phyloP scores from a whole-genome alignment of 2,113 vertebrate species.

The Oncorhynchus nerka region DNA sequence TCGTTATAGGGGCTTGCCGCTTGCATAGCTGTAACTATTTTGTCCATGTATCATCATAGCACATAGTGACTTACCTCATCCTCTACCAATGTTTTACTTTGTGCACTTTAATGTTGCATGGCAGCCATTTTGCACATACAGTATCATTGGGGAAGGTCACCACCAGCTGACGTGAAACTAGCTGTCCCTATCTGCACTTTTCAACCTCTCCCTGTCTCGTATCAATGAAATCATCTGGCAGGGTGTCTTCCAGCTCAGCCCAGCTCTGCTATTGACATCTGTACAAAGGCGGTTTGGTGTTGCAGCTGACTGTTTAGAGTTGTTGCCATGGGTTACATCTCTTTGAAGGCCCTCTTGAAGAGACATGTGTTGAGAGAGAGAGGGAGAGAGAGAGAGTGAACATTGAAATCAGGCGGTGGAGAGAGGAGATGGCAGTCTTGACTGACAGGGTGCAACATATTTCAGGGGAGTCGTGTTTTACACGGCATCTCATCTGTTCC shows the following conservation, averaged over 20 bases:
- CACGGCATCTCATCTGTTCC: not conserved
- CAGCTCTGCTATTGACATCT: constrained; percentile 19
- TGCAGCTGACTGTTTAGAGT: constrained; percentile 14
- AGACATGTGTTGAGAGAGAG: constrained; percentile 25
- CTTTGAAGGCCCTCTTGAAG: constrained; percentile 19
- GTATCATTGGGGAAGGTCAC: not conserved
- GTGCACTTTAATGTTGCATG: too few relatives aligned
- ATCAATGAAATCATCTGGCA: constrained; percentile 13
- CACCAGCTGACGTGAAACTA: not conserved
- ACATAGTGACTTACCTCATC: too few relatives aligned
- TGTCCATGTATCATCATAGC: too few relatives aligned
- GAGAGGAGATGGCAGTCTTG: not conserved
- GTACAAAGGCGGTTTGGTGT: constrained; percentile 28
- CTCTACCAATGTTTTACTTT: too few relatives aligned
- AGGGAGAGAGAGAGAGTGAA: constrained; percentile 16
- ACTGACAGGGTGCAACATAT: not conserved
- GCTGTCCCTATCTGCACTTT: not conserved
- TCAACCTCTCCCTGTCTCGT: not conserved
- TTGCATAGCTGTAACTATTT: too few relatives aligned
- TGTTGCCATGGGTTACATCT: constrained; percentile 23
- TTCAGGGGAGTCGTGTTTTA: not conserved
- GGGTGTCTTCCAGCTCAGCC: constrained; percentile 4
- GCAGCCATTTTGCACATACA: not conserved
- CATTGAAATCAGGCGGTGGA: not conserved
- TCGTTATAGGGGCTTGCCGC: too few relatives aligned